phyloP scores from a whole-genome alignment of 2,797 vertebrate genomes.

The Muraenolepis orangiensis region DNA sequence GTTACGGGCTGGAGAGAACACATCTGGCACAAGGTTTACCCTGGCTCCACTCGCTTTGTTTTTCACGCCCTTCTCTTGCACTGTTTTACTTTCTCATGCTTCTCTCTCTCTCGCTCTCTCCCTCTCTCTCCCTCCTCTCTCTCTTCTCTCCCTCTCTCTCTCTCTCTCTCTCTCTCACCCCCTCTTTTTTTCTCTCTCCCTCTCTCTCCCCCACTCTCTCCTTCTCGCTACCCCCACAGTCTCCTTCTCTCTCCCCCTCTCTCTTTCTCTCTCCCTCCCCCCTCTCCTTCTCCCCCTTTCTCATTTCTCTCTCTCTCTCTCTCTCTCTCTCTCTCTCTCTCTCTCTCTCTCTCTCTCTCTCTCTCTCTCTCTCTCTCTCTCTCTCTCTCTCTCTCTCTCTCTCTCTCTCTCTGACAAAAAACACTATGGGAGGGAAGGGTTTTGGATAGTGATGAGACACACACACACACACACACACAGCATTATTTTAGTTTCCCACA shows the following conservation, averaged over 20 bases:
- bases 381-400: no score
- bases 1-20: slow-evolving; percentile 22
- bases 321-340: background rate
- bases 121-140: background rate
- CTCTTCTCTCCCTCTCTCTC: no score
- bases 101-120: slow-evolving; percentile 6
- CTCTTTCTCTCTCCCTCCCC: no score
- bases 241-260: background rate
- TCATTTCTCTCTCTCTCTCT: background rate
- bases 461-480: no score
- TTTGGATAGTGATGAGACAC: no score
- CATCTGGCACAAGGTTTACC: slow-evolving; percentile 45
- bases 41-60: slow-evolving; percentile 33
- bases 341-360: no score
- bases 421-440: no score
- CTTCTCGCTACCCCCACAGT: background rate
- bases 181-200: background rate
- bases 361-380: no score
- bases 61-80: slow-evolving; percentile 24
- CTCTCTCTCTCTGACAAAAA: no score
- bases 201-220: background rate
- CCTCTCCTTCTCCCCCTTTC: background rate
- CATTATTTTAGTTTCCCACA: no score
- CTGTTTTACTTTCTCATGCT: slow-evolving; percentile 15
- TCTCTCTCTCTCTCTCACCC: no score